Evolutionary conservation across 1,140 invertebrate species (phyloP).

Genomic region (Eumeta japonica): DNA sequence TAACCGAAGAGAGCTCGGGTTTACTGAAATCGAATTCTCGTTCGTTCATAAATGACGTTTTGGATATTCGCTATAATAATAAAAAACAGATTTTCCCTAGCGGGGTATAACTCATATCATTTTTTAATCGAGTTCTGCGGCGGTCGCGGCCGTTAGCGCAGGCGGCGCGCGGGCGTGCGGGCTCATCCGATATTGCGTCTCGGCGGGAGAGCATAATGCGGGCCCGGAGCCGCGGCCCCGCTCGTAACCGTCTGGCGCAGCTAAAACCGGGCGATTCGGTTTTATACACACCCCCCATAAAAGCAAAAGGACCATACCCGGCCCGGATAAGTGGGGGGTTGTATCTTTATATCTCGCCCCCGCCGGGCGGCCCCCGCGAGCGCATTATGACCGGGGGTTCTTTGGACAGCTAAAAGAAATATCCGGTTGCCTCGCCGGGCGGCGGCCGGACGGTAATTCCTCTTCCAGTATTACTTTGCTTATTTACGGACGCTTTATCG

Average conservation of each 20-base stretch:
- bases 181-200: slow-evolving; percentile 36
- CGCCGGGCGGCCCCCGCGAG: slow-evolving; percentile 28
- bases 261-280: slow-evolving; percentile 45
- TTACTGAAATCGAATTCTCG: too few species aligned
- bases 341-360: slow-evolving; percentile 53
- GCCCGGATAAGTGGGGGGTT: slow-evolving; percentile 54
- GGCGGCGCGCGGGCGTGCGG: too few species aligned
- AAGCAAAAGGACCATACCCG: slow-evolving; percentile 56
- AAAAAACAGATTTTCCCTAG: too few species aligned
- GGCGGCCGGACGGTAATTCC: slow-evolving; percentile 40
- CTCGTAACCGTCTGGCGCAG: slow-evolving; percentile 40
- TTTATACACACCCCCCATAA: slow-evolving; percentile 59
- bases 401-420: slow-evolving; percentile 57
- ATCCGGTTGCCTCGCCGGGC: slow-evolving; percentile 46
- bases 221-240: slow-evolving; percentile 41
- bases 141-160: too few species aligned
- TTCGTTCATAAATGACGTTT: too few species aligned
- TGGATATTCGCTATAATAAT: too few species aligned
- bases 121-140: too few species aligned
- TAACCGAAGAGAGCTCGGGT: too few species aligned
- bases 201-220: slow-evolving; percentile 43
- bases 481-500: slow-evolving; percentile 39
- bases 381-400: slow-evolving; percentile 52
- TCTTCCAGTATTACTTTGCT: slow-evolving; percentile 46
- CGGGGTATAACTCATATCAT: too few species aligned